Evolutionary conservation across 2,113 vertebrate genomes (phyloP), one percentile per base, ranked within the genome.

Genomic region (Pteronura brasiliensis): DNA sequence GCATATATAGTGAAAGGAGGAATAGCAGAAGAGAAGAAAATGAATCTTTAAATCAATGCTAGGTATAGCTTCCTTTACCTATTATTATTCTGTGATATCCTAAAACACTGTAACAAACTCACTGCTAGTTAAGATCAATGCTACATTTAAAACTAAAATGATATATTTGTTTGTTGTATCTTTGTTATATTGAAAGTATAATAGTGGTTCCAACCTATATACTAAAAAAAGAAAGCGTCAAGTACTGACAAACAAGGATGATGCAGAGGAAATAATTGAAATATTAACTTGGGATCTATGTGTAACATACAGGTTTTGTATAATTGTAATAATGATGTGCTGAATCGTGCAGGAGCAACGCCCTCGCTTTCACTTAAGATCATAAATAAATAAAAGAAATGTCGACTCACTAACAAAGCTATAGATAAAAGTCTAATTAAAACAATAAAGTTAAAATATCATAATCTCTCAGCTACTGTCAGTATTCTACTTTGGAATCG

Each of bases 261-360:
- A 97, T 97, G 95, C n/a, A 97, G 74, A 52, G 52, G 97, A 92
- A 92, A 97, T 31, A 95, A 96, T 92, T 92, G 92, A 96, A 98
- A 96, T 92, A 97, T 97, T 44, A 11, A 65, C 77, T 95, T 97
- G 65, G 93, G 90, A 89, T 39, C 65, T 97, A 88, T 96, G 49
- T 95, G 89, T 61, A 94, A 82, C 11, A 83, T 81, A 61, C 71
- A 95, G 74, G 72, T 49, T 95, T 96, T 95, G 67, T 91, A 61
- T 93, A 39, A 67, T 80, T 0, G 39, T 36, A 96, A 87, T 55
- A 59, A 72, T 67, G 9, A 27, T 31, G 6, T 31, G 2, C 74
- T 94, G 69, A 55, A 47, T 23, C 25, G 1, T 55, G 8, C 8
- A 57, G 6, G 13, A 44, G 81, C 23, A 72, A 42, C 36, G 14